These are phyloP conservation scores for Drosophila pseudotalamancana DNA, from an alignment of 2,888 invertebrate genomes.

Conservation along the genomic window DNA sequence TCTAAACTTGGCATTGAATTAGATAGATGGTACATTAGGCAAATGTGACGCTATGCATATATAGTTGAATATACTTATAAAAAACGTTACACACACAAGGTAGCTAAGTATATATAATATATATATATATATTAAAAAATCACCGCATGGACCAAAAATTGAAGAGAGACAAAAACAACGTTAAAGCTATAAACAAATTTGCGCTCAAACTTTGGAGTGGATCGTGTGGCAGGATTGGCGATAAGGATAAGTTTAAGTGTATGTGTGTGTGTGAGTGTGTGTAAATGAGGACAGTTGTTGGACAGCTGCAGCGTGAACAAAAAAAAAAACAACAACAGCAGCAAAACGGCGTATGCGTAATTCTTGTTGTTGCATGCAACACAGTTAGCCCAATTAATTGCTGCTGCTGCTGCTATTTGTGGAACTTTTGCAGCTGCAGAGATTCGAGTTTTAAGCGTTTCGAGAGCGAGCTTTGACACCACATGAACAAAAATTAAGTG, in stretches of 20 bases:
- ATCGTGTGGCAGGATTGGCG: not conserved
- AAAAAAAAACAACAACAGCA: constrained; percentile 12
- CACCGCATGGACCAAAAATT: constrained; percentile 60
- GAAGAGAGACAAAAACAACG: constrained; percentile 55
- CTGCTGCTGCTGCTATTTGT: constrained; percentile 13
- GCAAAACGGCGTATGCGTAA: constrained; percentile 54
- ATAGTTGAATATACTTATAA: constrained; percentile 44
- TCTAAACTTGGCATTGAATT: constrained; percentile 57
- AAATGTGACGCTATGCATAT: constrained; percentile 61
- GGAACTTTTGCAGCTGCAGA: constrained; percentile 4
- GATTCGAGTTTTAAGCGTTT: constrained; percentile 33
- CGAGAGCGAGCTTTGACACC: constrained; percentile 61
- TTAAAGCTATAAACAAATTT: constrained; percentile 73
- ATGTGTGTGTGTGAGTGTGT: too few relatives aligned
- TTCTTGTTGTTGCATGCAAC: constrained; percentile 47
- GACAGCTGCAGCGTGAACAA: constrained; percentile 1
- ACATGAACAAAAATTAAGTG: constrained; percentile 68
- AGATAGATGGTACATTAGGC: constrained; percentile 50
- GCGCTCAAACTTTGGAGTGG: constrained; percentile 32
- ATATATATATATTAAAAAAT: constrained; percentile 49
- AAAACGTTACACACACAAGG: constrained; percentile 77
- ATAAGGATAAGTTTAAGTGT: constrained; percentile 3
- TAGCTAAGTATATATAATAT: too few relatives aligned
- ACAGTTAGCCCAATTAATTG: constrained; percentile 26
- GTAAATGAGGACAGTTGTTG: constrained; percentile 31